Evolutionary conservation across 1,140 invertebrate species (phyloP), one percentile per base, ranked within the genome.

Genomic region (Sinonovacula constricta): DNA sequence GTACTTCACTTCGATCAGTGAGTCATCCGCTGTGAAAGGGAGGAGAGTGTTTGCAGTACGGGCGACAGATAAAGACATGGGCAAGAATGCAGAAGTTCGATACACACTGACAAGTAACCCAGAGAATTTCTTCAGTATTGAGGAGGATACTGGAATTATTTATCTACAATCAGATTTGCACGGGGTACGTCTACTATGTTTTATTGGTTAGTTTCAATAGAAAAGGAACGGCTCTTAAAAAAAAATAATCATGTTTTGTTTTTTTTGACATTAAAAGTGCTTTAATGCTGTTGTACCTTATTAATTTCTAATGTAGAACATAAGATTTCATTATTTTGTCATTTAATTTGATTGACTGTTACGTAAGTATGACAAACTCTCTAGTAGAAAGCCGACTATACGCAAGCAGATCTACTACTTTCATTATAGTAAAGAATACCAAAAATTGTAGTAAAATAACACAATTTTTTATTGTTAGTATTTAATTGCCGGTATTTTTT

Each of bases 1-100:
- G 18, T 98, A 97, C 88, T 93, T 94, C 57, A 78, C 75, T 14
- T 78, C 75, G 10, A 60, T 78, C 24, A 78, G 66, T 34, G 66
- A 78, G 45, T 62, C 66, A 7, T 31, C 65, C 4, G 72, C 72
- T 4, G 34, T 59, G 5, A 68, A 49, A 49, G 80, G 36, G 63
- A 68, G 51, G 36, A 59, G 34, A 60, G 79, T 45, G 49, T 82
- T 78, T 78, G 75, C 71, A 15, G 79, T 81, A 14, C 28, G 66
- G 26, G 84, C 84, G 1, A 69, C 69, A n/a, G 84, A 85, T 54
- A 56, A 69, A 24, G 84, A 85, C 66, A 70, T 60, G 28, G 82
- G 79, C 36, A 53, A 34, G 14, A 85, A 85, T 78, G 84, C 78
- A 51, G 79, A 85, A 45, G 72, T 85, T 12, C 22, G 34, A 3